Evolutionary conservation across 2,888 invertebrate genomes (phyloP).

Genomic region (Drosophila prostipennis): DNA sequence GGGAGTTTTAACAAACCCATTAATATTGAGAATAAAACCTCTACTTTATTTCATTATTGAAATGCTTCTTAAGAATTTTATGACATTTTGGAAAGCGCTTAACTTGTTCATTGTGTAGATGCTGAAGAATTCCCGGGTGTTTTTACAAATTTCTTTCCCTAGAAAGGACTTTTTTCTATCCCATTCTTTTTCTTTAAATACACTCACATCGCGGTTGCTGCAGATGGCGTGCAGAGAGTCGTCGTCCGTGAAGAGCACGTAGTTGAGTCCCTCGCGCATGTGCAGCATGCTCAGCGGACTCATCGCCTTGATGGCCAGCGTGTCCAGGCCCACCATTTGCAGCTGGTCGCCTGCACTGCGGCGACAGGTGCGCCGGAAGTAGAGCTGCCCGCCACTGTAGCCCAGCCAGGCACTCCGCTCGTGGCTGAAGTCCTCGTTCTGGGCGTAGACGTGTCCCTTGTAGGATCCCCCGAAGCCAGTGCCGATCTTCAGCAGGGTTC

Average conservation of each 20-base stretch:
- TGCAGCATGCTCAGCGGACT: conserved; percentile 81
- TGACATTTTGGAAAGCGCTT: too few relatives aligned
- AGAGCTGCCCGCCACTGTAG: conserved; percentile 92
- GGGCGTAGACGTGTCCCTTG: conserved; percentile 94
- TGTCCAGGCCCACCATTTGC: conserved; percentile 84
- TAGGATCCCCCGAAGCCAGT: conserved; percentile 97
- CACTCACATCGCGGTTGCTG: conserved; percentile 90
- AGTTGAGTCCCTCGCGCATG: conserved; percentile 83
- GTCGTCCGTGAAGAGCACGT: conserved; percentile 89
- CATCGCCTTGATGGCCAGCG: conserved; percentile 85
- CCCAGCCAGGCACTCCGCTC: conserved; percentile 94
- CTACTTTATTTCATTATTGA: too few relatives aligned
- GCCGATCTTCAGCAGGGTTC: conserved; percentile 96
- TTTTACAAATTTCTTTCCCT: too few relatives aligned
- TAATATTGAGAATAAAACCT: too few relatives aligned
- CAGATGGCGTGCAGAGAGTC: conserved; percentile 91
- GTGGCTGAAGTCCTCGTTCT: conserved; percentile 92
- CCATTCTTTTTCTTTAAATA: too few relatives aligned
- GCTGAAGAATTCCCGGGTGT: too few relatives aligned
- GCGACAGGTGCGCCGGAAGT: conserved; percentile 88
- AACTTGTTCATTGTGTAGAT: too few relatives aligned
- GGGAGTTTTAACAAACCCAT: too few relatives aligned
- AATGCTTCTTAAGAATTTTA: too few relatives aligned
- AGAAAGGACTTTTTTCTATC: too few relatives aligned
- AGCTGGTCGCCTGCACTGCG: conserved; percentile 84